Evolutionary conservation across 2,113 vertebrate species (phyloP).

Genomic region (Apeltes quadracus): DNA sequence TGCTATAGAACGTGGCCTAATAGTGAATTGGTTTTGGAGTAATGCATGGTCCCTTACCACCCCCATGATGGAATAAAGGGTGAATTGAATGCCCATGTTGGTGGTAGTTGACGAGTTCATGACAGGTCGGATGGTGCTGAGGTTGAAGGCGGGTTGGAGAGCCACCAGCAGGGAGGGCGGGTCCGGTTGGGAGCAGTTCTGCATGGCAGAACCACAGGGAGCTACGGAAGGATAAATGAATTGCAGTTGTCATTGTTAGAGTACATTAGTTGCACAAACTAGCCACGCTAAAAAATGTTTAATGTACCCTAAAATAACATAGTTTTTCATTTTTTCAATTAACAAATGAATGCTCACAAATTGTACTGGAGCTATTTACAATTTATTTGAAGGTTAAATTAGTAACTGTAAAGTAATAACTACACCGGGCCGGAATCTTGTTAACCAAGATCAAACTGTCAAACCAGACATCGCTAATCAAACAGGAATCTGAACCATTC

Average conservation of each 20-base stretch:
- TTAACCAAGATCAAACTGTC: not conserved
- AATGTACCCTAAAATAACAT: not conserved
- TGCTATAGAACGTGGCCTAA: not conserved
- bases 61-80: constrained; percentile 68
- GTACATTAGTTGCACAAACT: not conserved
- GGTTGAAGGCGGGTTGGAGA: constrained; percentile 50
- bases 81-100: constrained; percentile 19
- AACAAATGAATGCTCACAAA: not conserved
- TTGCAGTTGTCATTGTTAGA: not conserved
- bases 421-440: not conserved
- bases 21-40: not conserved
- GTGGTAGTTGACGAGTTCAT: constrained; percentile 35
- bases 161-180: constrained; percentile 46
- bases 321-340: not conserved
- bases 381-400: not conserved
- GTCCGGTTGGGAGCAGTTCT: constrained; percentile 50
- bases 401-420: not conserved
- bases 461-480: not conserved
- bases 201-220: not conserved
- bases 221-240: constrained; percentile 16
- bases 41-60: constrained; percentile 60
- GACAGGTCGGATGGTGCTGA: constrained; percentile 60
- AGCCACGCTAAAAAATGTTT: not conserved
- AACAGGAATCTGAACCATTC: not conserved
- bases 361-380: not conserved